These are phyloP conservation scores for Luperina nickerlii DNA, from an alignment of 2,888 invertebrate species.

Conservation along the genomic window DNA sequence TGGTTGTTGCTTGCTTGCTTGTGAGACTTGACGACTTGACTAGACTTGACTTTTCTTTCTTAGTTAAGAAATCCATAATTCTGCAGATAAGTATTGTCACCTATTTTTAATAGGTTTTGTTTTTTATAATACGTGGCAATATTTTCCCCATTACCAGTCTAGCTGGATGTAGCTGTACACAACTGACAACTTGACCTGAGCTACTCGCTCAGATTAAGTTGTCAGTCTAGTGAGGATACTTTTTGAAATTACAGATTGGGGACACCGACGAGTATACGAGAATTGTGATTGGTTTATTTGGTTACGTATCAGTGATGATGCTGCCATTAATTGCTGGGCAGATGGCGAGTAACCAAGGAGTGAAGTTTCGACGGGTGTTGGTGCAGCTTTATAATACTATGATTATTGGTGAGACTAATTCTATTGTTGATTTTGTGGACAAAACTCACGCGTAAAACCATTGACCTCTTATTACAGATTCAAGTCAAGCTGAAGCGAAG, in stretches of 20 bases:
- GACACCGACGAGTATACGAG: conserved; percentile 18
- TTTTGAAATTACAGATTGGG: conserved; percentile 30
- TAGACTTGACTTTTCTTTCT: too few relatives aligned
- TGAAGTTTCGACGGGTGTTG: conserved; percentile 14
- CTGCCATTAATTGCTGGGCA: conserved; percentile 42
- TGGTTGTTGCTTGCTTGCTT: too few relatives aligned
- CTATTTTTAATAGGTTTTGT: not conserved
- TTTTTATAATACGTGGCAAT: not conserved
- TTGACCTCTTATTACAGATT: not conserved
- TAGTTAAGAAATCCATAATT: not conserved
- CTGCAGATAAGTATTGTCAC: not conserved
- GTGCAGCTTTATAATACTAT: conserved; percentile 22
- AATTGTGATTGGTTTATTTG: conserved; percentile 3
- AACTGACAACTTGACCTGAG: not conserved
- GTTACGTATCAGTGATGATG: conserved; percentile 21
- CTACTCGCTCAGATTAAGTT: not conserved
- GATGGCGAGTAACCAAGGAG: conserved; percentile 18
- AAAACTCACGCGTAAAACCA: not conserved
- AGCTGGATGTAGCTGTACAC: not conserved
- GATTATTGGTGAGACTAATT: conserved; percentile 8
- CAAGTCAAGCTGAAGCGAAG: not conserved
- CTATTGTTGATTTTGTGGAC: not conserved
- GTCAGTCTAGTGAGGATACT: not conserved
- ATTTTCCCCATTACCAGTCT: too few relatives aligned
- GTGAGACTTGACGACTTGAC: too few relatives aligned